Evolutionary conservation across 2,888 invertebrate species (phyloP), one percentile per base, ranked within the genome.

Genomic region (Pherbina coryleti): DNA sequence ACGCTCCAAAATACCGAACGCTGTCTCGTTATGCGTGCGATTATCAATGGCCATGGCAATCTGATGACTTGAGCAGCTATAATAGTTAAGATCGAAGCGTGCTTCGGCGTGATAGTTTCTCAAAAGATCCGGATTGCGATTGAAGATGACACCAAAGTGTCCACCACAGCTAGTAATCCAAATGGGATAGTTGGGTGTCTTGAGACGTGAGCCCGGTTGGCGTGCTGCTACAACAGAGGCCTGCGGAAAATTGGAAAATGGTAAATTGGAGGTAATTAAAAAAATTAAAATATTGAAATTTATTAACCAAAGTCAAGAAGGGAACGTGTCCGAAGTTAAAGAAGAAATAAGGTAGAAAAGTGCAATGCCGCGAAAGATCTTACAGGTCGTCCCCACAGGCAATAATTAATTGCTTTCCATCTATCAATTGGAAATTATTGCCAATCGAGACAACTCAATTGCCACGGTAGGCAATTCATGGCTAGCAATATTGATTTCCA

Each of bases 41-140:
- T 94, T 95, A 84, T 95, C 94, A 79, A 95, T 93, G 73, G 93
- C 93, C 84, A 94, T 91, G 75, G 92, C 88, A 57, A 93, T 92
- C 85, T 93, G 92, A 84, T 92, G 93, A 0, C 95, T 94, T 7
- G 95, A 93, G 84, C 94, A 94, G 0, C 95, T 95, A 88, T 94
- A 95, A 89, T 95, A 95, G 83, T 93, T 92, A 74, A 96, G 91
- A 83, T 94, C 93, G 84, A 96, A 96, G 82, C 94, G 92, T 85
- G 95, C 91, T 88, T 96, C 96, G 3, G 95, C 96, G 82, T 95
- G 95, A 90, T 96, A 96, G 88, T 96, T 96, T 81, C 94, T 91
- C 66, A 95, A 90, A 9, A 96, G 90, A 83, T 96, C 96, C 28
- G 93, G 92, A 84, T 94, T 95, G 0, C 93, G 93, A 85, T 95